phyloP scores from a whole-genome alignment of 1,140 invertebrate species.

The Macrobrachium nipponense region DNA sequence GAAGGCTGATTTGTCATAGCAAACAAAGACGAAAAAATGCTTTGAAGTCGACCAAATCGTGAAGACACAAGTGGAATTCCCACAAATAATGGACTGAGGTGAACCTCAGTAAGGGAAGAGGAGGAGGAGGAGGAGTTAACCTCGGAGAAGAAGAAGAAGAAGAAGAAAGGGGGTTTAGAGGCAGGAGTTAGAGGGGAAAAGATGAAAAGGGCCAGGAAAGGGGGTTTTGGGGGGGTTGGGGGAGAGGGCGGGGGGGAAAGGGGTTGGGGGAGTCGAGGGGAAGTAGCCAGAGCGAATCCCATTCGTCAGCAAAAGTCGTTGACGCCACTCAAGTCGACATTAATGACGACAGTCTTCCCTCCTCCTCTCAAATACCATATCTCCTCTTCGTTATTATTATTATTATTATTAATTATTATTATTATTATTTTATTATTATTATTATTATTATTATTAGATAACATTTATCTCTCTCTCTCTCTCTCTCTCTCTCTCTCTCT shows the following conservation, averaged over 20 bases:
- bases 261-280: too few relatives aligned
- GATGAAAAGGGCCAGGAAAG: too few relatives aligned
- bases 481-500: constrained; percentile 16
- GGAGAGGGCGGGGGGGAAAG: too few relatives aligned
- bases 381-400: neutral
- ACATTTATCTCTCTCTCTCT: constrained; percentile 1
- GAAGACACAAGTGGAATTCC: neutral
- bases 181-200: constrained; percentile 14
- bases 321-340: constrained; percentile 30
- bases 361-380: neutral
- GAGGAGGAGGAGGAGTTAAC: neutral
- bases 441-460: neutral
- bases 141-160: neutral
- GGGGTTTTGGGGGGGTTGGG: too few relatives aligned
- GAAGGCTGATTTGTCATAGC: too few relatives aligned
- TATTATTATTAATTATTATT: too few relatives aligned
- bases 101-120: neutral
- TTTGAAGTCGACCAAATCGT: too few relatives aligned
- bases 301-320: constrained; percentile 37
- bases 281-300: neutral
- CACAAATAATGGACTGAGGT: neutral
- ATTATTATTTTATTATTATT: constrained; percentile 46
- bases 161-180: neutral
- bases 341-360: constrained; percentile 32
- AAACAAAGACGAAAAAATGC: too few relatives aligned